Evolutionary conservation across 2,797 vertebrate genomes (phyloP).

Genomic region (Tragopan temminckii): DNA sequence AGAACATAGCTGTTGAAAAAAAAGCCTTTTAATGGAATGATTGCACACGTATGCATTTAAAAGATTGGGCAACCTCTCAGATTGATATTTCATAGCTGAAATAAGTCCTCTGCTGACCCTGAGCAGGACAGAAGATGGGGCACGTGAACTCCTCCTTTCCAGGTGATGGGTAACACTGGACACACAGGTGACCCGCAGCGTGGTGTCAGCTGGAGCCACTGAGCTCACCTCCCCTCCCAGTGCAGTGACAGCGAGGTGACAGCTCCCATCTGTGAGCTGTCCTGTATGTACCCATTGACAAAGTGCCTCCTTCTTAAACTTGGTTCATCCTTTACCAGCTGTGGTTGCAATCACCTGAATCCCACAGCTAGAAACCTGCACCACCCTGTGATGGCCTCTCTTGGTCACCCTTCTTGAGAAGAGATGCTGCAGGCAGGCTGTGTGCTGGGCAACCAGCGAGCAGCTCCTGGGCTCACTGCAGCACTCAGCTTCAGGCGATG

Average conservation of each 20-base stretch:
- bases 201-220: too few relatives aligned
- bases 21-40: not conserved
- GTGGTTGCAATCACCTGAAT: fast-evolving
- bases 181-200: fast-evolving
- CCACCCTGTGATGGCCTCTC: not conserved
- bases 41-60: not conserved
- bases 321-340: not conserved
- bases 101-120: not conserved
- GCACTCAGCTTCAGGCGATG: not conserved
- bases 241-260: not conserved
- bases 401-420: not conserved
- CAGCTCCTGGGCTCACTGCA: not conserved
- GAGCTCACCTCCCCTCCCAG: too few relatives aligned
- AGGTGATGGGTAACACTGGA: not conserved
- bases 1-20: not conserved
- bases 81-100: not conserved
- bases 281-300: too few relatives aligned
- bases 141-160: not conserved
- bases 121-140: fast-evolving
- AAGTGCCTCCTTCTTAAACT: not conserved
- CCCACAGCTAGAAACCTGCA: not conserved
- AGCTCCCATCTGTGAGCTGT: fast-evolving
- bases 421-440: fast-evolving
- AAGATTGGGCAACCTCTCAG: not conserved
- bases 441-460: not conserved